phyloP scores from a whole-genome alignment of 2,797 vertebrate species.

The Margarornis squamiger region DNA sequence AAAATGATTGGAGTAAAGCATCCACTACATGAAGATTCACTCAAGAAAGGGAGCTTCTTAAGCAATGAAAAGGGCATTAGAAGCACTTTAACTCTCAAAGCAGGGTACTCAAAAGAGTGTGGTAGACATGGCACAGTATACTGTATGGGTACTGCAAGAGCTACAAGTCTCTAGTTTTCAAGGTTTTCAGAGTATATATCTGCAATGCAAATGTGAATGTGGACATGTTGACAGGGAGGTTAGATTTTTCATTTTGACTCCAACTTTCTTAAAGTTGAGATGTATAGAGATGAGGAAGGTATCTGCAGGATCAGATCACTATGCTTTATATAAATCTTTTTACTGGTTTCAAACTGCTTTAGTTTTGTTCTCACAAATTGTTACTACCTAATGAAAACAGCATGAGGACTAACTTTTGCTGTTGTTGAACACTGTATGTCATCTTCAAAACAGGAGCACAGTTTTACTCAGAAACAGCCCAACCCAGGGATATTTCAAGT shows the following conservation, averaged over 20 bases:
- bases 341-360: neutral
- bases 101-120: neutral
- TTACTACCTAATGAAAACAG: neutral
- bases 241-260: neutral
- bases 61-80: neutral
- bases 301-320: neutral
- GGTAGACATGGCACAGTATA: neutral
- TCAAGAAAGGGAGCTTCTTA: neutral
- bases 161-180: neutral
- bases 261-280: neutral
- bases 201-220: neutral
- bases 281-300: neutral
- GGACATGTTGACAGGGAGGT: neutral
- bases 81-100: neutral
- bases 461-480: neutral
- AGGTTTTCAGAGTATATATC: neutral
- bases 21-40: neutral
- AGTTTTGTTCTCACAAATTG: neutral
- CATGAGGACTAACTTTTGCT: neutral
- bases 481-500: neutral
- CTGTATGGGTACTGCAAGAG: neutral
- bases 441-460: neutral
- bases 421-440: neutral
- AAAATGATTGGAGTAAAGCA: neutral
- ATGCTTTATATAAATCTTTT: neutral